A percentile compares a stretch with the other conserved stretches of the same genome.
These are phyloP conservation scores for Phalacrocorax brasilianus DNA, from an alignment of 2,113 vertebrate genomes.

Conservation along the genomic window DNA sequence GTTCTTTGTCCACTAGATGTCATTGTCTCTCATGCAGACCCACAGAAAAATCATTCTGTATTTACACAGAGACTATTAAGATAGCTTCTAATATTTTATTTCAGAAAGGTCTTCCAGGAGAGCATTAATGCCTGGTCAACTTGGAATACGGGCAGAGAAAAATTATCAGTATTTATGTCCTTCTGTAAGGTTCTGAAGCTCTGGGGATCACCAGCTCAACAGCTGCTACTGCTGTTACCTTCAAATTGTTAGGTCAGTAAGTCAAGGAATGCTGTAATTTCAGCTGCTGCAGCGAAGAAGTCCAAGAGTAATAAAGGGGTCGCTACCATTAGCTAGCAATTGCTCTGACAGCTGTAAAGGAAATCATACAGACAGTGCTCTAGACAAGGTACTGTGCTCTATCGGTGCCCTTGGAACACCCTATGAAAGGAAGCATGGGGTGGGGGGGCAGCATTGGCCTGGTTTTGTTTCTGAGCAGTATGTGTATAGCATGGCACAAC, in stretches of 20 bases:
- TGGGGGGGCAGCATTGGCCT: background rate
- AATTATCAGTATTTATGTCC: background rate
- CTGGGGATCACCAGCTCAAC: background rate
- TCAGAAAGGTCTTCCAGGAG: background rate
- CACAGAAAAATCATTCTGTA: background rate
- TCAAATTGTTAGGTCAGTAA: background rate
- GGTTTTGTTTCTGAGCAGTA: background rate
- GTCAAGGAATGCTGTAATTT: background rate
- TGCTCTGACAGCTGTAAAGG: background rate
- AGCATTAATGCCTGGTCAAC: background rate
- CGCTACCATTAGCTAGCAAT: background rate
- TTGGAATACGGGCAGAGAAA: background rate
- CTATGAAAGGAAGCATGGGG: background rate
- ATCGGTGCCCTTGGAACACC: background rate
- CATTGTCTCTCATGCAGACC: background rate
- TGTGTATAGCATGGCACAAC: background rate
- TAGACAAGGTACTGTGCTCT: background rate
- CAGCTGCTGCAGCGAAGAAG: background rate
- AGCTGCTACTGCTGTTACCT: background rate
- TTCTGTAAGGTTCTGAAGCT: background rate
- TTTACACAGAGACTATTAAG: background rate
- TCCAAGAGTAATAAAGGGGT: background rate
- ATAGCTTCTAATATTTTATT: background rate
- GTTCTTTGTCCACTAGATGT: slow-evolving; percentile 28
- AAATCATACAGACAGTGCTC: background rate